These are phyloP conservation scores for Acrobasis suavella DNA, from an alignment of 2,888 invertebrate species.

Conservation along the genomic window DNA sequence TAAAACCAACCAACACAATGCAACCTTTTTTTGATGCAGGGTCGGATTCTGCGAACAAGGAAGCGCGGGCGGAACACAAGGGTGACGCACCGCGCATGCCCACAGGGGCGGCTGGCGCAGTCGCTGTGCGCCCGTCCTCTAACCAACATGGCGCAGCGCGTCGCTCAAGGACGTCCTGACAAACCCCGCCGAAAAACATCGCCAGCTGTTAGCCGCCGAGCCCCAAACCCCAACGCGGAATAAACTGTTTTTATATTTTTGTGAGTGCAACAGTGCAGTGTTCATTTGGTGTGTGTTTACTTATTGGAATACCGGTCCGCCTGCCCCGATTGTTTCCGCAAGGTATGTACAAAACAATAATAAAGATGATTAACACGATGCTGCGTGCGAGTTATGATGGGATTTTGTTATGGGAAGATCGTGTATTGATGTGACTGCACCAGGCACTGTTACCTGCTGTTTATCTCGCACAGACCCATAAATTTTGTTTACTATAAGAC, in stretches of 20 bases:
- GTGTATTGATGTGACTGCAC: neutral
- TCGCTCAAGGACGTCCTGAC: conserved; percentile 73
- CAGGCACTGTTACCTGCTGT: neutral
- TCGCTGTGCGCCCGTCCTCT: conserved; percentile 76
- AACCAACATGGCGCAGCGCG: conserved; percentile 70
- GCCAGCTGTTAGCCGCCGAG: conserved; percentile 44
- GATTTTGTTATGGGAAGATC: conserved; percentile 12
- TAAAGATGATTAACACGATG: conserved; percentile 34
- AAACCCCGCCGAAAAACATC: conserved; percentile 61
- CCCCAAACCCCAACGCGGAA: conserved; percentile 30
- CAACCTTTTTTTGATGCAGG: conserved; percentile 3
- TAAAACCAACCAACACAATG: neutral
- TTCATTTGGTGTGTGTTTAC: conserved; percentile 55
- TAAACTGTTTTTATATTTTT: conserved; percentile 32
- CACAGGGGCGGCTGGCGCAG: conserved; percentile 71
- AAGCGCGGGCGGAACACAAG: conserved; percentile 44
- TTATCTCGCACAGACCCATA: neutral
- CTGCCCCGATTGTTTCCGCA: conserved; percentile 56
- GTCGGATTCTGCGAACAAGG: conserved; percentile 39
- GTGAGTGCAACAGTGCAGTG: conserved; percentile 47
- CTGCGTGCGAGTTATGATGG: neutral
- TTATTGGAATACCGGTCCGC: conserved; percentile 56
- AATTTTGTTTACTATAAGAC: neutral
- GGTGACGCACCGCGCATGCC: conserved; percentile 74
- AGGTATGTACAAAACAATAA: conserved; percentile 65